phyloP scores from a whole-genome alignment of 1,140 invertebrate species.

The Sminthurides bifidus region DNA sequence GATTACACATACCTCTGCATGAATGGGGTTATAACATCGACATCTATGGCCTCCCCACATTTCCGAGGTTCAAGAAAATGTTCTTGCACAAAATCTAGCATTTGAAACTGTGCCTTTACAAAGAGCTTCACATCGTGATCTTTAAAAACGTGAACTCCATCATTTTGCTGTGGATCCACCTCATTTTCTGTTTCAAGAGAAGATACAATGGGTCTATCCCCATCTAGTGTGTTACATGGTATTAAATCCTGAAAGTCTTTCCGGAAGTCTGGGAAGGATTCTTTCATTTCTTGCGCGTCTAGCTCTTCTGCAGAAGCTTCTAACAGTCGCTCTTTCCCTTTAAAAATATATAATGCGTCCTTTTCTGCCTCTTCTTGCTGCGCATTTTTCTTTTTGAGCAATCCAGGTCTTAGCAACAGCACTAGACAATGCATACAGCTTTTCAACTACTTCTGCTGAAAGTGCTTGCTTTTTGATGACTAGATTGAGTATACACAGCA shows the following conservation, averaged over 20 bases:
- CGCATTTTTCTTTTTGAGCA: slow-evolving; percentile 54
- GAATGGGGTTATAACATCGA: too few species aligned
- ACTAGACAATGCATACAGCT: slow-evolving; percentile 42
- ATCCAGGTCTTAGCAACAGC: slow-evolving; percentile 59
- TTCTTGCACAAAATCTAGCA: slow-evolving; percentile 13
- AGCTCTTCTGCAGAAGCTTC: slow-evolving; percentile 59
- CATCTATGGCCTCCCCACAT: neutral
- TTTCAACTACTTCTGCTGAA: slow-evolving; percentile 14
- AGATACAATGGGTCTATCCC: too few species aligned
- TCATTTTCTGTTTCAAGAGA: too few species aligned
- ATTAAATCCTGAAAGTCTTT: slow-evolving; percentile 43
- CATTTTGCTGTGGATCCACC: slow-evolving; percentile 36
- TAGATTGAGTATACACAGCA: slow-evolving; percentile 29
- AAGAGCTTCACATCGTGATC: slow-evolving; percentile 17
- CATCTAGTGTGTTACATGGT: too few species aligned
- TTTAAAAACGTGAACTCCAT: slow-evolving; percentile 3
- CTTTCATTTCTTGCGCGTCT: slow-evolving; percentile 52
- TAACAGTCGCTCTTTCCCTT: slow-evolving; percentile 42
- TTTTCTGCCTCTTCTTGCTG: slow-evolving; percentile 57
- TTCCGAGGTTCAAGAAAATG: slow-evolving; percentile 10
- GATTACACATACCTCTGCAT: too few species aligned
- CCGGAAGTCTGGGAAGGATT: slow-evolving; percentile 63
- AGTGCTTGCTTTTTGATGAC: slow-evolving; percentile 20
- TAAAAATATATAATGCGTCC: slow-evolving; percentile 68
- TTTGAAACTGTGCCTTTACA: slow-evolving; percentile 7